Base-by-base conservation (phyloP, 2,113 vertebrate species). In the Toxotes chatareus region DNA sequence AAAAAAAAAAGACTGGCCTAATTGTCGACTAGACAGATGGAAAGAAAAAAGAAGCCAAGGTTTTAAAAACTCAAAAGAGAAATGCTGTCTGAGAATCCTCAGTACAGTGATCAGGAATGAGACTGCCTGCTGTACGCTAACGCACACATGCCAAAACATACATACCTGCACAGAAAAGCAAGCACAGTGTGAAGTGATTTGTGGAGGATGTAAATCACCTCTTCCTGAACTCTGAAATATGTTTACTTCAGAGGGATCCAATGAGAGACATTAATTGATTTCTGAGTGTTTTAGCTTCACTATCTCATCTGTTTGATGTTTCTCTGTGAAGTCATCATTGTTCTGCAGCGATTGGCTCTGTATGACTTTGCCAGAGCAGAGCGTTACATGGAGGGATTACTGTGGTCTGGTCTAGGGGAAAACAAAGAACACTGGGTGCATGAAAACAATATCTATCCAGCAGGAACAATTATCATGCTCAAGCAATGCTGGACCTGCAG, bases 391-490 rank as follows among this genome's bases (percentile, higher is more conserved):
- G 68, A 76, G 62, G 38, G 76, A 75, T 83, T 82, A 73, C 55
- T 55, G 21, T n/a, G 62, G 83, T 81, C 51, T 34, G 16, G 71
- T 78, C 61, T 27, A 46, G 0, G 42, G 47, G 67, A 47, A 86
- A 86, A 85, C 62, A 89, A 85, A 76, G 73, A 82, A 61, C 59
- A 63, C 61, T 67, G 51, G 76, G 60, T 13, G 76, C 27, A 57
- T 5, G 23, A 64, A 73, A 82, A 77, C 60, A 84, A 66, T 79
- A 80, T 82, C 73, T 67, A 44, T 61, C 65, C 49, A 71, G 27
- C 63, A 81, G 77, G 67, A 86, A 65, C 71, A 81, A 91, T 90
- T 71, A 85, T 68, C 60, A 73, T 53, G 59, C 75, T 80, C 47
- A 62, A 64, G 76, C 67, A 76, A 76, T 5, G 46, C 63, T 27